Evolutionary conservation across 2,888 invertebrate genomes (phyloP).

Genomic region (Spodoptera exigua): DNA sequence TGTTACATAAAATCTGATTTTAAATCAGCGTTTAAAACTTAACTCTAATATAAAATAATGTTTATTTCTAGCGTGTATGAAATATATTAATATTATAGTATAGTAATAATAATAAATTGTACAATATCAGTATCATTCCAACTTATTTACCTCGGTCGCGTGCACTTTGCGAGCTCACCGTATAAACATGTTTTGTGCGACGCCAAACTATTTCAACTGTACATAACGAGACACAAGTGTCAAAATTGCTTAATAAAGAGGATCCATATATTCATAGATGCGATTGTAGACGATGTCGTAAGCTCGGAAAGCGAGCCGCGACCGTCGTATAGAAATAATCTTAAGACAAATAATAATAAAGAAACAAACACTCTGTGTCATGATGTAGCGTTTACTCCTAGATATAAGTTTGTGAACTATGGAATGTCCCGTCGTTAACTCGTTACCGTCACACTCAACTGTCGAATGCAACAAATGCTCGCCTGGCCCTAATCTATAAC

Average conservation of each 20-base stretch:
- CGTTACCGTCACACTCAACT: slow-evolving; percentile 34
- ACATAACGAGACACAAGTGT: slow-evolving; percentile 4
- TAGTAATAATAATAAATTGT: slow-evolving; percentile 79
- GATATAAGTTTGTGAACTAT: slow-evolving; percentile 72
- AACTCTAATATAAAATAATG: slow-evolving; percentile 76
- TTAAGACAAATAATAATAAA: slow-evolving; percentile 62
- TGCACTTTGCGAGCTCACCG: slow-evolving; percentile 38
- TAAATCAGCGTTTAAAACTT: slow-evolving; percentile 80
- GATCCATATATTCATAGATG: slow-evolving; percentile 41
- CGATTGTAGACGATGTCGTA: slow-evolving; percentile 7
- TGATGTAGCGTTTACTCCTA: slow-evolving; percentile 71
- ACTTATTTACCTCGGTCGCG: slow-evolving; percentile 55
- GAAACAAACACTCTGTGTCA: slow-evolving; percentile 76
- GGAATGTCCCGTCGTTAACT: slow-evolving; percentile 79
- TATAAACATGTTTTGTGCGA: slow-evolving; percentile 49
- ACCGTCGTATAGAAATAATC: slow-evolving; percentile 52
- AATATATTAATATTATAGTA: slow-evolving; percentile 77
- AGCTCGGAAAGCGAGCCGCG: slow-evolving; percentile 55
- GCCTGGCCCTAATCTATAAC: slow-evolving; percentile 76
- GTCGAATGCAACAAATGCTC: slow-evolving; percentile 70
- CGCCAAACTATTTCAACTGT: slow-evolving; percentile 17
- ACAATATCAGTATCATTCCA: slow-evolving; percentile 82
- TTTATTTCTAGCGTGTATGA: slow-evolving; percentile 79
- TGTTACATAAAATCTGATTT: slow-evolving; percentile 75
- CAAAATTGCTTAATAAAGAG: slow-evolving; percentile 16